Evolutionary conservation across 2,888 invertebrate genomes (phyloP).

Genomic region (Heliconius cydno): DNA sequence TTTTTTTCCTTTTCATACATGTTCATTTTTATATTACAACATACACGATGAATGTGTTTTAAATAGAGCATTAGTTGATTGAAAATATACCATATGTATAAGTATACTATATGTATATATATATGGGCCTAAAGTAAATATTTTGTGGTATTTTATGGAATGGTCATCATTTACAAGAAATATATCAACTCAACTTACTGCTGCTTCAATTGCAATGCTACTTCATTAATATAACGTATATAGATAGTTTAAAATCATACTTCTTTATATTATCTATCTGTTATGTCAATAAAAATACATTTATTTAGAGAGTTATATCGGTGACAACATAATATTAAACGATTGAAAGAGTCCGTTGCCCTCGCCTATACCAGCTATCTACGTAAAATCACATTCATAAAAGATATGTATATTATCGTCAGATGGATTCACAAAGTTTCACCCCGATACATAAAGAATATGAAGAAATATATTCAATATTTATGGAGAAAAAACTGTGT

Average conservation of each 20-base stretch:
- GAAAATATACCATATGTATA: too few relatives aligned
- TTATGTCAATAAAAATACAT: not conserved
- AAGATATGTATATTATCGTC: slow-evolving; percentile 66
- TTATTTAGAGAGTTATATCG: not conserved
- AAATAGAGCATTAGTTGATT: too few relatives aligned
- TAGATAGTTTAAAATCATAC: not conserved
- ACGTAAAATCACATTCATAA: slow-evolving; percentile 63
- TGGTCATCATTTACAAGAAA: not conserved
- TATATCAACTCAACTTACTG: not conserved
- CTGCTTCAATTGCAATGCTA: too few relatives aligned
- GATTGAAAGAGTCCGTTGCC: slow-evolving; percentile 45
- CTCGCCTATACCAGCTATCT: slow-evolving; percentile 49
- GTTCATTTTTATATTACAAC: too few relatives aligned
- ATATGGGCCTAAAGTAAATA: not conserved
- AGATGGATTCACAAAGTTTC: slow-evolving; percentile 67
- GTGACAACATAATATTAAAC: not conserved
- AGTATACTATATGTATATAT: too few relatives aligned
- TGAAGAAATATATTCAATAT: slow-evolving; percentile 62
- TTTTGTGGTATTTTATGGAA: not conserved
- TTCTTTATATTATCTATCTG: not conserved
- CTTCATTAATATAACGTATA: not conserved
- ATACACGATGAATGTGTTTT: too few relatives aligned
- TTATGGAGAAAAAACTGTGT: slow-evolving; percentile 66
- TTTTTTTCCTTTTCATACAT: too few relatives aligned
- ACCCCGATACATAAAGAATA: slow-evolving; percentile 47